A percentile compares a stretch with the other conserved stretches of the same genome.
phyloP scores from a whole-genome alignment of 2,888 invertebrate genomes.

The Phyto melanocephala region DNA sequence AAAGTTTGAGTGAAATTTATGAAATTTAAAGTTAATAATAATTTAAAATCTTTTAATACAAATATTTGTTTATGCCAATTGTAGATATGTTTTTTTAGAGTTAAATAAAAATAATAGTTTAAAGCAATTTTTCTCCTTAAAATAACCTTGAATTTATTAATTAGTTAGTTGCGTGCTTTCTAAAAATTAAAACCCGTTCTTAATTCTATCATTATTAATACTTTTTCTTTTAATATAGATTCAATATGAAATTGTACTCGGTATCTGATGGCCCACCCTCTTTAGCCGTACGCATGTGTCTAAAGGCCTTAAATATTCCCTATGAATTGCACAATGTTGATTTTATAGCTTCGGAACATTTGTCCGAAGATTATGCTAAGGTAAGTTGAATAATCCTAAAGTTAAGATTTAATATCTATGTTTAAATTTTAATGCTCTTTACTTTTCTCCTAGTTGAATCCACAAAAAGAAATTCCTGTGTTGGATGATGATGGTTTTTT shows the following conservation, averaged over 20 bases:
- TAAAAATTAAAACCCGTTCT: conserved; percentile 18
- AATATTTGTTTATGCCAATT: too few species aligned
- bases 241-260: conserved; percentile 83
- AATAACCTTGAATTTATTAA: conserved; percentile 15
- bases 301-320: conserved; percentile 83
- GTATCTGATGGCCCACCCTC: conserved; percentile 90
- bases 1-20: conserved; percentile 5
- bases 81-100: too few species aligned
- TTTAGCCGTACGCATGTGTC: conserved; percentile 84
- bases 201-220: not conserved
- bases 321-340: conserved; percentile 84
- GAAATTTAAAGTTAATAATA: not conserved
- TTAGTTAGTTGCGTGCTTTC: not conserved
- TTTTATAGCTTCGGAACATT: conserved; percentile 86
- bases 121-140: not conserved
- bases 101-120: not conserved
- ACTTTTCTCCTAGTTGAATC: conserved; percentile 82
- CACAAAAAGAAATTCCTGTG: conserved; percentile 88
- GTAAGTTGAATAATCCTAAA: conserved; percentile 76
- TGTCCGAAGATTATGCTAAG: conserved; percentile 85
- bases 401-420: not conserved
- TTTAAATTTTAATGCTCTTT: not conserved
- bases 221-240: conserved; percentile 63
- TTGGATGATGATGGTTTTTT: conserved; percentile 89
- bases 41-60: not conserved